A percentile compares a stretch with the other conserved stretches of the same genome.
Evolutionary conservation across 2,888 invertebrate genomes (phyloP).

Genomic region (Synergus umbraculus): DNA sequence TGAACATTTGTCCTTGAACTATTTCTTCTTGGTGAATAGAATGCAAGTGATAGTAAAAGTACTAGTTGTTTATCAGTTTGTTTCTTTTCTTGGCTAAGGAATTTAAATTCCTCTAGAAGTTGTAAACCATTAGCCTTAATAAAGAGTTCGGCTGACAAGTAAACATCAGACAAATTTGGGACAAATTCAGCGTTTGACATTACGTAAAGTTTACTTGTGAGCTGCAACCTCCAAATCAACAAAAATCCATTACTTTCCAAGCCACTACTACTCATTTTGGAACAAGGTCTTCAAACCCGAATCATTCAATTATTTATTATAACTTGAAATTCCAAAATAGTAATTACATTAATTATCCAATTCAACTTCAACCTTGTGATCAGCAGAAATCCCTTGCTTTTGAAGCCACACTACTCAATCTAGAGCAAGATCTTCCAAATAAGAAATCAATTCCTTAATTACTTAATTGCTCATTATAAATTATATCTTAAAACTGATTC

Average conservation of each 20-base stretch:
- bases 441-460: neutral
- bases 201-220: neutral
- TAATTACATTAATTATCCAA: neutral
- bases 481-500: neutral
- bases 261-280: neutral
- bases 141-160: too few species aligned
- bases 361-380: neutral
- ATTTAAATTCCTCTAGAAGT: slow-evolving; percentile 7
- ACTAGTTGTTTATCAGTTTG: slow-evolving; percentile 8
- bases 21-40: slow-evolving; percentile 15
- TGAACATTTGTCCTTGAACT: slow-evolving; percentile 25
- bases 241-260: slow-evolving; percentile 3
- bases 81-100: neutral
- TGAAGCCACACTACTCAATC: neutral
- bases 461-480: neutral
- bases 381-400: neutral
- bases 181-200: neutral
- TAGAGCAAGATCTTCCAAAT: neutral
- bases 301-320: neutral
- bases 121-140: too few species aligned
- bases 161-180: too few species aligned
- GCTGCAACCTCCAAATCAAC: neutral
- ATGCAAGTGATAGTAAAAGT: slow-evolving; percentile 1
- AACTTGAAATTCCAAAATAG: neutral
- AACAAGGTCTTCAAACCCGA: neutral